phyloP scores from a whole-genome alignment of 92 coral and sea anemone species.

The Meandrina meandrites region DNA sequence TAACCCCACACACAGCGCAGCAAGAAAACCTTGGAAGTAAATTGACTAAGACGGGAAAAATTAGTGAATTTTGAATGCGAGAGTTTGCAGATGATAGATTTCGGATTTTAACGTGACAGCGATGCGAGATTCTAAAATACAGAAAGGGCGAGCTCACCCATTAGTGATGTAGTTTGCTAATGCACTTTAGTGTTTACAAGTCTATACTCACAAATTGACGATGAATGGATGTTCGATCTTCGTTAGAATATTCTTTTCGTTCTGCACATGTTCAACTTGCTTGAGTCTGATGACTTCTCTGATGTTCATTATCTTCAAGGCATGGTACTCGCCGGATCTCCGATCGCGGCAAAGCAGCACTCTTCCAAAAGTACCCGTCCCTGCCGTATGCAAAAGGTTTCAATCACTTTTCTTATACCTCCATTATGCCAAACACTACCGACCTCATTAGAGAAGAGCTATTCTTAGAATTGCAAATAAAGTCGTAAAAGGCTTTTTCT shows the following conservation, averaged over 20 bases:
- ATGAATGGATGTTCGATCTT: conserved; percentile 96
- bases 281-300: conserved; percentile 96
- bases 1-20: conserved; percentile 10
- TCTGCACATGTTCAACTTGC: conserved; percentile 99
- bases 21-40: background rate
- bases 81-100: background rate
- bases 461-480: conserved; percentile 42
- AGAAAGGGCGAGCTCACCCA: conserved; percentile 14
- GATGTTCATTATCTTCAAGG: conserved; percentile 95
- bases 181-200: conserved; percentile 32
- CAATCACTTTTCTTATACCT: background rate
- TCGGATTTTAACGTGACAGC: background rate
- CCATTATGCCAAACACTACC: conserved; percentile 29
- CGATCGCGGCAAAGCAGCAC: conserved; percentile 85
- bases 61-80: background rate
- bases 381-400: conserved; percentile 47
- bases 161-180: conserved; percentile 7
- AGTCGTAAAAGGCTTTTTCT: conserved; percentile 15
- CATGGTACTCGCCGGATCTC: conserved; percentile 83
- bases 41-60: background rate
- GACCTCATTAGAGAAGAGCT: conserved; percentile 32
- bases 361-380: conserved; percentile 98
- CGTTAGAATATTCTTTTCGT: conserved; percentile 89
- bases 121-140: background rate
- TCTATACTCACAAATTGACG: conserved; percentile 91